Conservation (phyloP, 30 jellyfish, hydroid and myxozoan genomes). For the Pelagia noctiluca region DNA sequence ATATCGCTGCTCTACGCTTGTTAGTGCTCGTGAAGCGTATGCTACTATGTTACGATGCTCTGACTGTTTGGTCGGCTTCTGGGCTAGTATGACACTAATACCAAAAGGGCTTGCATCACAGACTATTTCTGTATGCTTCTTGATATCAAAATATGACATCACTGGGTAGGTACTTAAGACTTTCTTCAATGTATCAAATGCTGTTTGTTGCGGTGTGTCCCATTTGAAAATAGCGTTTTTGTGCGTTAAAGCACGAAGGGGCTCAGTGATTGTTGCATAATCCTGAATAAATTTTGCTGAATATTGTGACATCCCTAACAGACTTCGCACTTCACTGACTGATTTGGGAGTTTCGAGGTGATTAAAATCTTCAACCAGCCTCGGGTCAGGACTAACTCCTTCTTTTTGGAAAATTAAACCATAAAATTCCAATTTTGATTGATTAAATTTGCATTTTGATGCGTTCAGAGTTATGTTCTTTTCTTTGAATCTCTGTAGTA, state of each 20-base stretch:
- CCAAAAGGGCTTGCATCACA: slow-evolving; percentile 53
- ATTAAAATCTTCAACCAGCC: slow-evolving; percentile 33
- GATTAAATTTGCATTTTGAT: not conserved
- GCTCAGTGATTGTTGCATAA: slow-evolving; percentile 2
- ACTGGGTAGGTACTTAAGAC: too few species aligned
- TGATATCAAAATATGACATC: not conserved
- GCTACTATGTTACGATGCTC: slow-evolving; percentile 45
- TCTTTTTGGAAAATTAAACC: not conserved
- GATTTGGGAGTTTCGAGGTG: slow-evolving; percentile 31
- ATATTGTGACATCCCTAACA: slow-evolving; percentile 16
- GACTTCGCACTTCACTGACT: slow-evolving; percentile 36
- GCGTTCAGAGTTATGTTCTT: not conserved
- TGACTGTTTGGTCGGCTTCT: slow-evolving; percentile 19
- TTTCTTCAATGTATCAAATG: too few species aligned
- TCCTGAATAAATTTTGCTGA: slow-evolving; percentile 4
- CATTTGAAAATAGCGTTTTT: too few species aligned
- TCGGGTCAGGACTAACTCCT: slow-evolving; percentile 23
- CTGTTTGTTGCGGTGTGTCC: too few species aligned
- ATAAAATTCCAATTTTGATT: not conserved
- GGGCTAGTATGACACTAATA: slow-evolving; percentile 24
- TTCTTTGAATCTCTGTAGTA: too few species aligned
- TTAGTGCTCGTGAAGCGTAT: slow-evolving; percentile 36
- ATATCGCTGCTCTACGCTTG: slow-evolving; percentile 38
- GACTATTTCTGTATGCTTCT: slow-evolving; percentile 14
- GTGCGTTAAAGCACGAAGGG: slow-evolving; percentile 6